A percentile compares a stretch with the other conserved stretches of the same genome.
phyloP scores from a whole-genome alignment of 2,888 invertebrate genomes.

The Cephus runcator region DNA sequence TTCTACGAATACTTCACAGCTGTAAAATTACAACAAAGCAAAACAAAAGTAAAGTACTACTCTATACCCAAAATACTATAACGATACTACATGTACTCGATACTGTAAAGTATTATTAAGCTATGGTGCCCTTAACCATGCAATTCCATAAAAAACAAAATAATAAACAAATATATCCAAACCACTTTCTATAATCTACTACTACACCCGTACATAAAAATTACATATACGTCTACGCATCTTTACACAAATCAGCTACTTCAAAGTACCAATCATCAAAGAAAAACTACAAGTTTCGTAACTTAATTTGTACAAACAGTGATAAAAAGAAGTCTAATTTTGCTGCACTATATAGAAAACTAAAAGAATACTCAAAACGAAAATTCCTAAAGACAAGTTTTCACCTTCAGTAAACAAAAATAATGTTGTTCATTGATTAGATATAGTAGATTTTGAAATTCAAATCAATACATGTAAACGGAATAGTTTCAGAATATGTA shows the following conservation, averaged over 20 bases:
- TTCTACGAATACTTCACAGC: neutral
- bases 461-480: neutral
- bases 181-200: neutral
- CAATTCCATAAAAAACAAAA: neutral
- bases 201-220: neutral
- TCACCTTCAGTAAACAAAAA: neutral
- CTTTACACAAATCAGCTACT: neutral
- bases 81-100: neutral
- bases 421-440: neutral
- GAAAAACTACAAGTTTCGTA: neutral
- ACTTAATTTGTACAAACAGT: neutral
- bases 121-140: neutral
- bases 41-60: neutral
- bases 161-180: neutral
- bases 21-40: neutral
- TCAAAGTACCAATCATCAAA: neutral
- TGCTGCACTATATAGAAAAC: neutral
- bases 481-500: constrained; percentile 5
- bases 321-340: neutral
- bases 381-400: neutral
- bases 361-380: neutral
- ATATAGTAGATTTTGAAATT: neutral
- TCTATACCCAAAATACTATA: neutral
- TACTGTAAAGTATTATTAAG: neutral
- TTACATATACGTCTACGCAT: neutral